Conservation (phyloP, 2,797 vertebrate genomes). For the Chaunax sp. region DNA sequence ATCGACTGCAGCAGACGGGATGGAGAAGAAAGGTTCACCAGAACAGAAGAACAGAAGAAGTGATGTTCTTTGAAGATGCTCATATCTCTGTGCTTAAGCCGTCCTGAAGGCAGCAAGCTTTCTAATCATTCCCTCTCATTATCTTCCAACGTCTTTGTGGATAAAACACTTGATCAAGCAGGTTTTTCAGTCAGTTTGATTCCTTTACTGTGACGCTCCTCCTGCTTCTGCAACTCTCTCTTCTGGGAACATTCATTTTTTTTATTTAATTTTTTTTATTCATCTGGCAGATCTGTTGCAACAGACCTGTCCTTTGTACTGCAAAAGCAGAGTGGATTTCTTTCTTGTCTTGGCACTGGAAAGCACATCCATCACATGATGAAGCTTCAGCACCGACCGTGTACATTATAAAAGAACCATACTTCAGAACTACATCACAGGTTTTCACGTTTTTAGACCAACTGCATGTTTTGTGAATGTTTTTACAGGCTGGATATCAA, state of each 20-base stretch:
- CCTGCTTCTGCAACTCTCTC: conserved; percentile 18
- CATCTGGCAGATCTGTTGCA: conserved; percentile 28
- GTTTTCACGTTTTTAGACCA: too few species aligned
- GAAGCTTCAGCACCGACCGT: background rate
- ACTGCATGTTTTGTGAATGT: background rate
- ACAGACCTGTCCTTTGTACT: conserved; percentile 32
- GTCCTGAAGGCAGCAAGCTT: conserved; percentile 4
- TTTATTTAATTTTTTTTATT: conserved; percentile 43
- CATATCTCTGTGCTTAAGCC: conserved; percentile 31
- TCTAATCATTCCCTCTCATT: conserved; percentile 25
- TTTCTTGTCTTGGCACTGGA: conserved; percentile 14
- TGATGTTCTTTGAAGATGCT: conserved; percentile 21
- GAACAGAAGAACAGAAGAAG: conserved; percentile 24
- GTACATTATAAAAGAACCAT: conserved; percentile 7
- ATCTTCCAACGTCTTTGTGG: conserved; percentile 12
- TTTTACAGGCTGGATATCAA: too few species aligned
- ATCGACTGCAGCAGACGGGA: too few species aligned
- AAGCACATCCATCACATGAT: conserved; percentile 1
- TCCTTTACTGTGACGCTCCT: conserved; percentile 1
- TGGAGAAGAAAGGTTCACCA: too few species aligned
- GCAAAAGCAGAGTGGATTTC: conserved; percentile 9
- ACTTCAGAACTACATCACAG: too few species aligned
- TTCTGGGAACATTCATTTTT: conserved; percentile 25
- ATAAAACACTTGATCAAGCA: conserved; percentile 3
- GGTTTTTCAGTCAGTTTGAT: conserved; percentile 21